phyloP scores from a whole-genome alignment of 2,888 invertebrate genomes.

The Polydrusus cervinus region DNA sequence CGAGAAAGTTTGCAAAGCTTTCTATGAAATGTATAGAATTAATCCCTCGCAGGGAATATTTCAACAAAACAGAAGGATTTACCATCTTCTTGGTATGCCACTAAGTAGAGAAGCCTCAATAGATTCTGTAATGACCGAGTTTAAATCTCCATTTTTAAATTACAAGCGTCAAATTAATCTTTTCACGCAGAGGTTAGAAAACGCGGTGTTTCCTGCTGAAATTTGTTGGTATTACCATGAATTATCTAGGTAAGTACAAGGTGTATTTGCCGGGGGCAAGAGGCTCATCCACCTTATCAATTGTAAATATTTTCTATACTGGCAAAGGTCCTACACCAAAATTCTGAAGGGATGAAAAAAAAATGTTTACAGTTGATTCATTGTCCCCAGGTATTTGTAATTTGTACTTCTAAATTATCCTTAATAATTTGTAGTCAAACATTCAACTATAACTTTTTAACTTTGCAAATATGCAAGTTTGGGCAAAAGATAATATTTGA shows the following conservation, averaged over 20 bases:
- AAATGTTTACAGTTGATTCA: too few relatives aligned
- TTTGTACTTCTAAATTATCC: too few relatives aligned
- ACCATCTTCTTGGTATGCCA: slow-evolving; percentile 65
- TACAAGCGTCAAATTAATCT: slow-evolving; percentile 62
- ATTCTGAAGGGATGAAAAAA: too few relatives aligned
- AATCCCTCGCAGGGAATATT: slow-evolving; percentile 58
- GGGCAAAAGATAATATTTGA: too few relatives aligned
- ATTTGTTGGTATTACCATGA: slow-evolving; percentile 72
- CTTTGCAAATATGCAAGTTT: too few relatives aligned
- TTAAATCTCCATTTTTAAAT: slow-evolving; percentile 64
- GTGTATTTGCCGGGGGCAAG: too few relatives aligned
- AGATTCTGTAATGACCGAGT: slow-evolving; percentile 67
- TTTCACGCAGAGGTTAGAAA: slow-evolving; percentile 64
- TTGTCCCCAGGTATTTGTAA: too few relatives aligned
- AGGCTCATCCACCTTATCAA: too few relatives aligned
- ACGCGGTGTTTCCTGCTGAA: slow-evolving; percentile 67
- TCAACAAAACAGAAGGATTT: slow-evolving; percentile 65
- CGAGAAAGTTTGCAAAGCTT: slow-evolving; percentile 68
- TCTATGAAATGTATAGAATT: slow-evolving; percentile 70
- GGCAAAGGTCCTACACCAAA: too few relatives aligned
- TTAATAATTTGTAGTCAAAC: too few relatives aligned
- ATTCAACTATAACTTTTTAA: too few relatives aligned
- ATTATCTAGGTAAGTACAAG: slow-evolving; percentile 64
- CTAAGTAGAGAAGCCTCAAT: slow-evolving; percentile 64
- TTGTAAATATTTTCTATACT: too few relatives aligned